A percentile compares a stretch with the other conserved stretches of the same genome.
Conservation (phyloP, 2,888 invertebrate species). For the Adineta ricciae region DNA sequence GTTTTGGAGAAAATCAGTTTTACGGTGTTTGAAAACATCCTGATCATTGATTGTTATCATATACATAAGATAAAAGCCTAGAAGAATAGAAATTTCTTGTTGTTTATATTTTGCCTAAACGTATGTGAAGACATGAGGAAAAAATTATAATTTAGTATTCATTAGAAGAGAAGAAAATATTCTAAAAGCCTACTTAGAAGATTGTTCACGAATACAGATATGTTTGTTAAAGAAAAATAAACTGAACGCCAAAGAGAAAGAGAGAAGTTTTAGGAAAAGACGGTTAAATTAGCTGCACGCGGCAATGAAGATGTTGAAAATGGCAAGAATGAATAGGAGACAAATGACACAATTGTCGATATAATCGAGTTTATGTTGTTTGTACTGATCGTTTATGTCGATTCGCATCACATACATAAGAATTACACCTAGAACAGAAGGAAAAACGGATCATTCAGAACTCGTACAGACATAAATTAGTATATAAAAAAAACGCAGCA, state of each 20-base stretch:
- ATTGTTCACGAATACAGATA: slow-evolving; percentile 3
- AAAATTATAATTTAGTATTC: neutral
- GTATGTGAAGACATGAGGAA: neutral
- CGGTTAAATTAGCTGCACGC: neutral
- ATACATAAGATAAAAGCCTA: slow-evolving; percentile 9
- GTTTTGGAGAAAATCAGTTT: slow-evolving; percentile 1
- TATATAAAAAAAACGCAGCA: neutral
- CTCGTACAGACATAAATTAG: neutral
- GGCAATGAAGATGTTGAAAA: slow-evolving; percentile 14
- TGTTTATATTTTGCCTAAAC: neutral
- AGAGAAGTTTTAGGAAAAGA: neutral
- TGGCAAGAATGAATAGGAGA: slow-evolving; percentile 5
- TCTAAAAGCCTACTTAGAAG: neutral
- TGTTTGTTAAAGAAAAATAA: neutral
- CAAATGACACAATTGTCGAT: slow-evolving; percentile 1
- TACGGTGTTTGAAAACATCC: neutral
- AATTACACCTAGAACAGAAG: slow-evolving; percentile 6
- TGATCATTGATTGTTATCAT: neutral
- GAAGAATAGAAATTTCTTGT: neutral
- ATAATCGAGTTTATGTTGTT: slow-evolving; percentile 24
- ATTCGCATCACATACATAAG: slow-evolving; percentile 12
- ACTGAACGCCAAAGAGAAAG: neutral
- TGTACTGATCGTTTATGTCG: slow-evolving; percentile 17
- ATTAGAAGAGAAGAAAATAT: neutral
- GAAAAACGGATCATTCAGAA: neutral